A percentile compares a stretch with the other conserved stretches of the same genome.
These are phyloP conservation scores for Trichomalopsis sarcophagae DNA, from an alignment of 1,140 invertebrate species.

Conservation along the genomic window DNA sequence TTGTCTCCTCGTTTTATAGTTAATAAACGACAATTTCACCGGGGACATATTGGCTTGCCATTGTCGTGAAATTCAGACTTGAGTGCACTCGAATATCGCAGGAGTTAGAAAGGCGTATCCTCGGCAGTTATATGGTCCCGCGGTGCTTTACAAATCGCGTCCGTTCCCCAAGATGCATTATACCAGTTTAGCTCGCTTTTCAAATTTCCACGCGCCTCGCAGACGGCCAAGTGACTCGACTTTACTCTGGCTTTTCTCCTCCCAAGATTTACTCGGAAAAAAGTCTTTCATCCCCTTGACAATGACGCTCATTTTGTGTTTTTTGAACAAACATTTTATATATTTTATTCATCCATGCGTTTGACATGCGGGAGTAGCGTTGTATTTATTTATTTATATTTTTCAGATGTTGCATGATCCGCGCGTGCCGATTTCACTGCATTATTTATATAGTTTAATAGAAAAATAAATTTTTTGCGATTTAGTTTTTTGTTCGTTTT, in stretches of 20 bases:
- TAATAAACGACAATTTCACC: constrained; percentile 69
- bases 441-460: too few relatives aligned
- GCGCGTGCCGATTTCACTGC: too few relatives aligned
- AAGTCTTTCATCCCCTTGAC: not conserved
- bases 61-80: constrained; percentile 68
- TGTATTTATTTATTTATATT: too few relatives aligned
- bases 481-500: not conserved
- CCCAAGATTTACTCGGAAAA: not conserved
- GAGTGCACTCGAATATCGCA: constrained; percentile 70
- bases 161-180: constrained; percentile 16
- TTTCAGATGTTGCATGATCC: too few relatives aligned
- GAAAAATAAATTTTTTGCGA: not conserved
- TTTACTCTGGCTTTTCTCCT: constrained; percentile 16
- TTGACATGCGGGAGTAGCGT: too few relatives aligned
- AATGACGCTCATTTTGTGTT: not conserved
- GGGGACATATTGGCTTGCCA: constrained; percentile 66
- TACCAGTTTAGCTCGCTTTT: constrained; percentile 55
- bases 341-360: not conserved
- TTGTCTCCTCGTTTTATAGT: constrained; percentile 38
- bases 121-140: constrained; percentile 49
- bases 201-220: constrained; percentile 57
- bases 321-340: not conserved
- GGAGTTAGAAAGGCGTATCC: constrained; percentile 65
- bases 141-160: constrained; percentile 61
- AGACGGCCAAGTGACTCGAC: constrained; percentile 56